Evolutionary conservation across 2,113 vertebrate genomes (phyloP).

Genomic region (Neotragus pygmaeus): DNA sequence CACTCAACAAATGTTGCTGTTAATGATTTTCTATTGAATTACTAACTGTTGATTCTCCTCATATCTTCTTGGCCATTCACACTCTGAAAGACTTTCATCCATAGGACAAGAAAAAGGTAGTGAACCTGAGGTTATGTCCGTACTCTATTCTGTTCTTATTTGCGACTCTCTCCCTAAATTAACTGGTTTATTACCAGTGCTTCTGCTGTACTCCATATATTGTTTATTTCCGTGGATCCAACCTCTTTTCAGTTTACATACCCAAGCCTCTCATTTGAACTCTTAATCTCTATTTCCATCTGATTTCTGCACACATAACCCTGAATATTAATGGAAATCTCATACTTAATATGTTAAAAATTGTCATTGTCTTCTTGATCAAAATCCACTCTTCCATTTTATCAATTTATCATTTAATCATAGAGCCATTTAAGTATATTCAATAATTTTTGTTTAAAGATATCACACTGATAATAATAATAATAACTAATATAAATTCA

Average conservation of each 20-base stretch:
- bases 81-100: not conserved
- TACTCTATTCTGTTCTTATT: not conserved
- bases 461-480: not conserved
- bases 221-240: not conserved
- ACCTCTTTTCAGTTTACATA: not conserved
- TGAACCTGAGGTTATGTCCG: not conserved
- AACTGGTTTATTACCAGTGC: not conserved
- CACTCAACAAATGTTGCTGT: not conserved
- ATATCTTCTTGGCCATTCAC: not conserved
- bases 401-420: not conserved
- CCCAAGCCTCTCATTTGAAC: not conserved
- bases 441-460: not conserved
- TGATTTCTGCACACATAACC: not conserved
- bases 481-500: not conserved
- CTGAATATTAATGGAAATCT: not conserved
- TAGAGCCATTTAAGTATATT: not conserved
- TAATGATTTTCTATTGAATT: not conserved
- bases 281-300: not conserved
- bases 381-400: not conserved
- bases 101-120: not conserved
- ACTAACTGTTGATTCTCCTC: not conserved
- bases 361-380: not conserved
- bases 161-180: not conserved
- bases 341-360: not conserved
- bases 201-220: not conserved